phyloP scores from a whole-genome alignment of 2,888 invertebrate genomes.

The Geophilus truncorum region DNA sequence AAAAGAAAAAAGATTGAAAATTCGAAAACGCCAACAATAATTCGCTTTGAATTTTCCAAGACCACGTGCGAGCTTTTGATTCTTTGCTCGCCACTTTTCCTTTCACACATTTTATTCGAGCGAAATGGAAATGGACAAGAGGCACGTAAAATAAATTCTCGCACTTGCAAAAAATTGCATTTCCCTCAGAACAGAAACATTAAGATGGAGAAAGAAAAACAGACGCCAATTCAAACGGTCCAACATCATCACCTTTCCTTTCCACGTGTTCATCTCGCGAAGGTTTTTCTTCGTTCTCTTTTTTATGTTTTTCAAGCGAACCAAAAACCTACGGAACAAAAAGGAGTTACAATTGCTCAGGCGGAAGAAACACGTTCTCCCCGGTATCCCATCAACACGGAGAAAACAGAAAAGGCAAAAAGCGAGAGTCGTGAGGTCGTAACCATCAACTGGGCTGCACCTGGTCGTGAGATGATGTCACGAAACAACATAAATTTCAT shows the following conservation, averaged over 20 bases:
- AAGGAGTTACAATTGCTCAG: background rate
- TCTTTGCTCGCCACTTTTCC: slow-evolving; percentile 5
- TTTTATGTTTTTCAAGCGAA: slow-evolving; percentile 4
- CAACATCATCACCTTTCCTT: slow-evolving; percentile 2
- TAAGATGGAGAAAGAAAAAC: background rate
- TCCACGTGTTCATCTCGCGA: background rate
- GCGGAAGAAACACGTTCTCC: slow-evolving; percentile 11
- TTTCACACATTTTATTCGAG: background rate
- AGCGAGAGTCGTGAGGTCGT: background rate
- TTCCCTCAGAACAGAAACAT: background rate
- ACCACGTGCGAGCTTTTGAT: background rate
- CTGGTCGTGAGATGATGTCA: slow-evolving; percentile 12
- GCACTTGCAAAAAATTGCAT: slow-evolving; percentile 13
- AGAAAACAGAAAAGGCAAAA: slow-evolving; percentile 16
- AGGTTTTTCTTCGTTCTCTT: background rate
- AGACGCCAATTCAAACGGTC: background rate
- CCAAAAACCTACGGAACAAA: background rate
- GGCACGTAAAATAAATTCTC: slow-evolving; percentile 6
- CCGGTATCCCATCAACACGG: background rate
- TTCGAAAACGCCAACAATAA: slow-evolving; percentile 12
- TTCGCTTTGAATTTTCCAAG: slow-evolving; percentile 15
- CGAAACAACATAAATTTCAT: slow-evolving; percentile 1
- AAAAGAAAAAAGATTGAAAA: background rate
- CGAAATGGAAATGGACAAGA: slow-evolving; percentile 7
- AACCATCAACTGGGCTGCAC: slow-evolving; percentile 16